Conservation (phyloP, 2,888 invertebrate species). For the Sclerodermus sp. region DNA sequence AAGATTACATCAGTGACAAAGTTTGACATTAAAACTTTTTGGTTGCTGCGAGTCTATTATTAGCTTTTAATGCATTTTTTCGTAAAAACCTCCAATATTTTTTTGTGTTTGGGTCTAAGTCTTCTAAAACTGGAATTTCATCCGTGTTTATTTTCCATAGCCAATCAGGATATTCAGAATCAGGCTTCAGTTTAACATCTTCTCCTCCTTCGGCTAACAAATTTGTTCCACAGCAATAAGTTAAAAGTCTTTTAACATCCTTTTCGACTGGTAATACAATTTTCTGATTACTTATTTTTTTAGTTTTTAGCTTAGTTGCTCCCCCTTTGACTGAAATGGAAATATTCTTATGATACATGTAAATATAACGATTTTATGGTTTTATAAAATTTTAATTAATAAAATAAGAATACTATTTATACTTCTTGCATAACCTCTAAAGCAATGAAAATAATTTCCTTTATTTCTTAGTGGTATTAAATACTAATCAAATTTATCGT, state of each 20-base stretch:
- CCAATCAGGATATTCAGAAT: constrained; percentile 90
- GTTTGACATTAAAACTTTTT: constrained; percentile 65
- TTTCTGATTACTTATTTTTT: constrained; percentile 54
- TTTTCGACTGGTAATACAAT: constrained; percentile 80
- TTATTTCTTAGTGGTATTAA: background rate
- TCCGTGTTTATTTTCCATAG: constrained; percentile 77
- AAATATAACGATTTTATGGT: background rate
- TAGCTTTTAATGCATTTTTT: constrained; percentile 65
- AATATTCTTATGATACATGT: background rate
- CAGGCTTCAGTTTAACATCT: constrained; percentile 75
- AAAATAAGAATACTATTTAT: constrained; percentile 4
- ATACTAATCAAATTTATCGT: constrained; percentile 2
- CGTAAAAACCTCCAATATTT: constrained; percentile 81
- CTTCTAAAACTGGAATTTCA: constrained; percentile 67
- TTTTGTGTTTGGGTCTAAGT: constrained; percentile 76
- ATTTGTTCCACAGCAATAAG: constrained; percentile 84
- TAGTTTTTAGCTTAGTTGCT: background rate
- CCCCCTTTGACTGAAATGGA: background rate
- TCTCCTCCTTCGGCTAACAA: constrained; percentile 78
- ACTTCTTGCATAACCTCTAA: constrained; percentile 13
- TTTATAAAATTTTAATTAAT: background rate
- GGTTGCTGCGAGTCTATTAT: constrained; percentile 66
- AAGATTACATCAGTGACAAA: background rate
- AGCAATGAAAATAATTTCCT: background rate
- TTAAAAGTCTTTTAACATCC: constrained; percentile 75